A percentile compares a stretch with the other conserved stretches of the same genome.
phyloP scores from a whole-genome alignment of 2,888 invertebrate genomes.

The Erpobdella octoculata region DNA sequence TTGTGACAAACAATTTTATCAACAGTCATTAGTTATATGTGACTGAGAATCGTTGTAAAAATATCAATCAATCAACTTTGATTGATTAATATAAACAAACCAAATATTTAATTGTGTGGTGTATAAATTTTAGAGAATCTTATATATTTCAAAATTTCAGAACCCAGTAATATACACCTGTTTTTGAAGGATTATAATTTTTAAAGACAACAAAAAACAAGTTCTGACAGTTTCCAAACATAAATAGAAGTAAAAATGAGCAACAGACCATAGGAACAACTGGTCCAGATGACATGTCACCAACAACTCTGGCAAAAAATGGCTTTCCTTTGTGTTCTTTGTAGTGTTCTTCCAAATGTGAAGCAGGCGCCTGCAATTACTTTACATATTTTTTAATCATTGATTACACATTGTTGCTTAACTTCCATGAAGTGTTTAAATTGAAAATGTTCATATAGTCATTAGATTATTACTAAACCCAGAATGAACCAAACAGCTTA shows the following conservation, averaged over 20 bases:
- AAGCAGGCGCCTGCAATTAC: background rate
- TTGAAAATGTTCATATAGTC: no score
- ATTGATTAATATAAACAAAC: background rate
- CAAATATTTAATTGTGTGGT: background rate
- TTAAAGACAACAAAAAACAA: background rate
- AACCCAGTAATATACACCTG: background rate
- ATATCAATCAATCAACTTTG: no score
- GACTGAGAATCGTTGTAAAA: no score
- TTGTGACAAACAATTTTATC: no score
- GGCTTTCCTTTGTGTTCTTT: constrained; percentile 77
- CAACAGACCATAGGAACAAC: constrained; percentile 61
- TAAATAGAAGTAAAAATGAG: background rate
- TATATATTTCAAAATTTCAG: no score
- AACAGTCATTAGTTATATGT: no score
- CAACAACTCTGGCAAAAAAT: constrained; percentile 86
- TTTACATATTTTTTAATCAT: background rate
- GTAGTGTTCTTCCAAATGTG: constrained; percentile 76
- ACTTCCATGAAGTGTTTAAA: no score
- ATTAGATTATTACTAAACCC: no score
- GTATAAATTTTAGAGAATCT: no score
- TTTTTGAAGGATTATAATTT: background rate
- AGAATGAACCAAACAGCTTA: no score
- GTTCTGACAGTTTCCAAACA: background rate
- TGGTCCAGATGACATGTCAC: constrained; percentile 82
- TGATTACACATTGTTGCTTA: no score